A percentile compares a stretch with the other conserved stretches of the same genome.
Evolutionary conservation across 2,888 invertebrate species (phyloP).

Genomic region (Coenonympha glycerion): DNA sequence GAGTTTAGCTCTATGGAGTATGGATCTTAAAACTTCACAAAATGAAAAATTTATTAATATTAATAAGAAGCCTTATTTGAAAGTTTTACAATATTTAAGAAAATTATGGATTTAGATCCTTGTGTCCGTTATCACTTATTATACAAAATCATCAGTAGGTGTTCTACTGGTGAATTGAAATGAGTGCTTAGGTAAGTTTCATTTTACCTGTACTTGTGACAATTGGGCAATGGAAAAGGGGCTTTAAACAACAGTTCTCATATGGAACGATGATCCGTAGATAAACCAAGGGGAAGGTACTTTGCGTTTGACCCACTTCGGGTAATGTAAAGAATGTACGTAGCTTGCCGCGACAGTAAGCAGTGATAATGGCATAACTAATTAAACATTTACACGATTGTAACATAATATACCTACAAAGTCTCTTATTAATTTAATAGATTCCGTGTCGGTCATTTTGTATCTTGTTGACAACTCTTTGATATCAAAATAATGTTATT

Average conservation of each 20-base stretch:
- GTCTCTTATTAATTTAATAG: neutral
- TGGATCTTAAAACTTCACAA: too few species aligned
- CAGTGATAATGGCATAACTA: constrained; percentile 3
- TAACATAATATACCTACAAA: constrained; percentile 1
- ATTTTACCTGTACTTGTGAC: too few species aligned
- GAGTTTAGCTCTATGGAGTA: too few species aligned
- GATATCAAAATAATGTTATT: neutral
- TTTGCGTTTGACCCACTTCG: constrained; percentile 19
- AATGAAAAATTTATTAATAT: too few species aligned
- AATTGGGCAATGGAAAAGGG: neutral
- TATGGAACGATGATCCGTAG: constrained; percentile 28
- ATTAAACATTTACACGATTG: constrained; percentile 11
- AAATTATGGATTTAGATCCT: too few species aligned
- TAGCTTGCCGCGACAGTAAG: constrained; percentile 1
- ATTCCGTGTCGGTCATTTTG: constrained; percentile 4
- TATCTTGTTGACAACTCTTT: neutral
- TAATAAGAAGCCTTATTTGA: too few species aligned
- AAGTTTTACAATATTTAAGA: too few species aligned
- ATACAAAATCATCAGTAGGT: too few species aligned
- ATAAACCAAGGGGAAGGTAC: constrained; percentile 12
- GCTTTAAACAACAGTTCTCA: constrained; percentile 30
- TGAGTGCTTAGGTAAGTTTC: too few species aligned
- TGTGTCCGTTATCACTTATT: too few species aligned
- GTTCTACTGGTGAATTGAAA: too few species aligned
- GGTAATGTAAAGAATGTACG: neutral